Percentiles rank a stretch among this genome's conserved stretches.
Evolutionary conservation across 1,140 invertebrate genomes (phyloP).

Genomic region (Lithobius niger): DNA sequence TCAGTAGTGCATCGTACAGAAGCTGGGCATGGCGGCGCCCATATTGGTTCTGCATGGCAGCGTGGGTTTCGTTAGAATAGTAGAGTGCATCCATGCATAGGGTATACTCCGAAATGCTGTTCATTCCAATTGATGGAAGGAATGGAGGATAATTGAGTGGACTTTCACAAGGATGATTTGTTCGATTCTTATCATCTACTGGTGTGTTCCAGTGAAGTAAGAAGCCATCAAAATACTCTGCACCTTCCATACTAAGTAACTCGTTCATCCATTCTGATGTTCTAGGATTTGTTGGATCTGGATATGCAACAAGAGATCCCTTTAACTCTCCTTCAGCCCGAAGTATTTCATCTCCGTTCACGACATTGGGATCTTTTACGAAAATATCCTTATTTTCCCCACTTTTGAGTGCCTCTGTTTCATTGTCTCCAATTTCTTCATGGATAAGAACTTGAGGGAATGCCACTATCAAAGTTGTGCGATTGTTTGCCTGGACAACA

Average conservation of each 20-base stretch:
- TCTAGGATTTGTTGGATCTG: not conserved
- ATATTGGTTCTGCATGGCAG: conserved; percentile 10
- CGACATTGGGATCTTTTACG: too few species aligned
- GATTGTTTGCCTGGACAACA: too few species aligned
- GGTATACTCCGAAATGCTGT: not conserved
- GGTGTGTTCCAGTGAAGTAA: conserved; percentile 1
- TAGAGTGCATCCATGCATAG: conserved; percentile 11
- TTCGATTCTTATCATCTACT: not conserved
- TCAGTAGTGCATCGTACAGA: not conserved
- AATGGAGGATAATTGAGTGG: not conserved
- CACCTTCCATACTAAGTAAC: not conserved
- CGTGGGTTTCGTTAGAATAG: conserved; percentile 3
- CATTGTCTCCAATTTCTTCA: too few species aligned
- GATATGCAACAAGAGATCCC: not conserved
- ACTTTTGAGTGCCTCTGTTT: too few species aligned
- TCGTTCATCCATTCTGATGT: not conserved
- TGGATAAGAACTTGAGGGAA: too few species aligned
- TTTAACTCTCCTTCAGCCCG: too few species aligned
- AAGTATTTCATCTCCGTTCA: too few species aligned
- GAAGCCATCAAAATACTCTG: not conserved
- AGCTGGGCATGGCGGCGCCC: conserved; percentile 7
- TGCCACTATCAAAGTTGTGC: too few species aligned
- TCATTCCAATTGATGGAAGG: not conserved
- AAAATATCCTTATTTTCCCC: too few species aligned
- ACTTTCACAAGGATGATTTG: not conserved